Evolutionary conservation across 2,113 vertebrate species (phyloP).

Genomic region (Delphinapterus leucas): DNA sequence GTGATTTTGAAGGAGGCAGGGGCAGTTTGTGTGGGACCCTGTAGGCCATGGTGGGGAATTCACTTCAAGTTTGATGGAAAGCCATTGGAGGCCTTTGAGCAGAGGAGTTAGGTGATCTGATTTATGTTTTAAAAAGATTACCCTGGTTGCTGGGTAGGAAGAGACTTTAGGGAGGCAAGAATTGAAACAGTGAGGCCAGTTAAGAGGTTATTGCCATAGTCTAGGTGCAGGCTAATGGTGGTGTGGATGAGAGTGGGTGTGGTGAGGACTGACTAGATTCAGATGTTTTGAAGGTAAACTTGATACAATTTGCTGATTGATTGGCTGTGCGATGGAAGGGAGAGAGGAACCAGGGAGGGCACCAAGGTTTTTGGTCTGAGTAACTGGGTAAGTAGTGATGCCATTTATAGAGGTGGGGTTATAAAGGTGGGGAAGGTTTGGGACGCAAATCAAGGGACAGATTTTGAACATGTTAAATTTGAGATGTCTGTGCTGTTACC

Average conservation of each 20-base stretch:
- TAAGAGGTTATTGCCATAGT: background rate
- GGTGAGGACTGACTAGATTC: background rate
- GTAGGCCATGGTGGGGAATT: background rate
- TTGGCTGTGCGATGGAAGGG: background rate
- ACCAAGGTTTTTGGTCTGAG: background rate
- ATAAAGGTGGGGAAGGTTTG: background rate
- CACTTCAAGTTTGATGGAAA: background rate
- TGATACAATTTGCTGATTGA: background rate
- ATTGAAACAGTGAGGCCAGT: background rate
- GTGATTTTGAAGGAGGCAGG: background rate
- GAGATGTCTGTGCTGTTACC: background rate
- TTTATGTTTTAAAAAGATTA: background rate
- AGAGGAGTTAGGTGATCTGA: background rate
- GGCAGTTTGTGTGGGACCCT: background rate
- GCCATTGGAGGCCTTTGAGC: background rate
- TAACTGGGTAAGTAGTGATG: background rate
- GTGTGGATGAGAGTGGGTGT: background rate
- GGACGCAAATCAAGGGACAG: background rate
- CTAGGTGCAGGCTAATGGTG: background rate
- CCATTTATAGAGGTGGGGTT: background rate
- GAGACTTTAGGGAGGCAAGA: background rate
- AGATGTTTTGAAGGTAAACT: background rate
- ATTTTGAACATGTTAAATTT: background rate
- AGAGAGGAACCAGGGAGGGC: background rate
- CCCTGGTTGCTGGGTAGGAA: background rate